Conservation (phyloP, 2,888 invertebrate genomes). For the Dendrolimus houi region DNA sequence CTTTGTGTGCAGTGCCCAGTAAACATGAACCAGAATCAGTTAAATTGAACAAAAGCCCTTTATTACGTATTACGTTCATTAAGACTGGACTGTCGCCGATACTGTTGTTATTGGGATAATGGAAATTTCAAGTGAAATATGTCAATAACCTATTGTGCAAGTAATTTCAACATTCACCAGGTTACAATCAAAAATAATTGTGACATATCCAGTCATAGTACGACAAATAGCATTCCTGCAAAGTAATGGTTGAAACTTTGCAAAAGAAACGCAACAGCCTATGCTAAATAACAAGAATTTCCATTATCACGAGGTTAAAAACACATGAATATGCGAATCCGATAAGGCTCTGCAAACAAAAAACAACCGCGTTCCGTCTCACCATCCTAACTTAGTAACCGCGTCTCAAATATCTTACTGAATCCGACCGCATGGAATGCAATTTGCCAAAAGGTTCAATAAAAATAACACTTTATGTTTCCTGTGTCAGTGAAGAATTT, state of each 20-base stretch:
- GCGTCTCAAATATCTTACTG: constrained; percentile 30
- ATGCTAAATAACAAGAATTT: background rate
- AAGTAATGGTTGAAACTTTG: too few relatives aligned
- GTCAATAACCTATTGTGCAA: too few relatives aligned
- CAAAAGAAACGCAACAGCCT: too few relatives aligned
- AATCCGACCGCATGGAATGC: constrained; percentile 46
- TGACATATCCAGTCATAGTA: too few relatives aligned
- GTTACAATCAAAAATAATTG: background rate
- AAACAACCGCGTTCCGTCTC: constrained; percentile 9
- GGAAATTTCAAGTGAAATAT: too few relatives aligned
- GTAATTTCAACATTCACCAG: constrained; percentile 4
- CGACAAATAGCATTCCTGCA: too few relatives aligned
- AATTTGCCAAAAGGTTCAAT: constrained; percentile 61
- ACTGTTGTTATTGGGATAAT: too few relatives aligned
- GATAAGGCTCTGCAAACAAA: constrained; percentile 13
- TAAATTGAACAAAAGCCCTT: too few relatives aligned
- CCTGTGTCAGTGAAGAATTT: constrained; percentile 62
- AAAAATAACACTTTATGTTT: constrained; percentile 67
- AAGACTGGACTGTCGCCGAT: too few relatives aligned
- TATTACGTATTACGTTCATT: too few relatives aligned
- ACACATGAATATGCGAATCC: background rate
- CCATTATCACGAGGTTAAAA: background rate
- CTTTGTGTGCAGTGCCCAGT: too few relatives aligned
- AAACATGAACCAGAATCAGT: too few relatives aligned
- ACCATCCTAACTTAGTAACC: constrained; percentile 17